These are phyloP conservation scores for Drosophila antonietae DNA, from an alignment of 2,888 invertebrate genomes.

Conservation along the genomic window DNA sequence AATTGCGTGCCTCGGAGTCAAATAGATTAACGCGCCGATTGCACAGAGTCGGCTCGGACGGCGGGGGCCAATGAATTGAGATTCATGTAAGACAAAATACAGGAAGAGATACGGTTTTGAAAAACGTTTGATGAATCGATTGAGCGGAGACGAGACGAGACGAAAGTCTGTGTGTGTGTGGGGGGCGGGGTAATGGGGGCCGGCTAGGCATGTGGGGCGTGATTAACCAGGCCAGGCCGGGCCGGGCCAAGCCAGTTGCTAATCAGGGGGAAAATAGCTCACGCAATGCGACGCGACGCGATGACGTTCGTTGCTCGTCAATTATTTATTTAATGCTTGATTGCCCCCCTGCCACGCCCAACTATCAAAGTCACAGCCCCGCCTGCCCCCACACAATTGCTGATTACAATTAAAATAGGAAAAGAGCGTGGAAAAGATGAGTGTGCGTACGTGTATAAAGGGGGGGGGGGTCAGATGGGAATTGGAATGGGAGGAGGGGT, in stretches of 20 bases:
- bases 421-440: conserved; percentile 6
- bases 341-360: conserved; percentile 38
- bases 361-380: conserved; percentile 10
- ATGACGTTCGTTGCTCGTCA: conserved; percentile 53
- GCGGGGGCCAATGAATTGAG: conserved; percentile 22
- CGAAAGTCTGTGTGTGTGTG: too few relatives aligned
- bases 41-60: not conserved
- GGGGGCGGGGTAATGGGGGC: not conserved
- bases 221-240: conserved; percentile 40
- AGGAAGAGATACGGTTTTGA: conserved; percentile 52
- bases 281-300: conserved; percentile 41
- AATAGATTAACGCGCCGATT: conserved; percentile 7
- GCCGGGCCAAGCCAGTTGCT: conserved; percentile 33
- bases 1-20: conserved; percentile 65
- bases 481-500: too few relatives aligned
- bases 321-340: conserved; percentile 60
- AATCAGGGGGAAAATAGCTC: conserved; percentile 55
- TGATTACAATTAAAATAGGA: conserved; percentile 42
- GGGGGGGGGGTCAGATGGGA: not conserved
- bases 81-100: conserved; percentile 61
- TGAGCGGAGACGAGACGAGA: conserved; percentile 13
- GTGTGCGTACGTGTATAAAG: not conserved
- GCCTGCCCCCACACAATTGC: conserved; percentile 19
- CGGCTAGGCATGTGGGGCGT: conserved; percentile 17
- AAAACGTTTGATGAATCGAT: conserved; percentile 26